Evolutionary conservation across 1,140 invertebrate species (phyloP), one percentile per base, ranked within the genome.

Genomic region (Brachystomella parvula): DNA sequence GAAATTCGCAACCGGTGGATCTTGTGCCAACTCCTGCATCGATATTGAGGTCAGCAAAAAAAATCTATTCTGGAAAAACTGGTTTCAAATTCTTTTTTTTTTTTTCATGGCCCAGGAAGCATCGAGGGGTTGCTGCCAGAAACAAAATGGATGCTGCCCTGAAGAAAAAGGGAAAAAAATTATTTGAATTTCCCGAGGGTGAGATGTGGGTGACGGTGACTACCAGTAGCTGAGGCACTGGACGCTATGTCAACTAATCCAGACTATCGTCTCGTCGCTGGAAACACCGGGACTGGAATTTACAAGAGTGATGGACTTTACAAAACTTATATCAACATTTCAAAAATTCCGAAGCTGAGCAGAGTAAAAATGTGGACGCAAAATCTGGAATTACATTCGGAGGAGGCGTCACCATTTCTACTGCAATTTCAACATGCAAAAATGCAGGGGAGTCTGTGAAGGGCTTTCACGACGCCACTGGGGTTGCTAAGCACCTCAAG

Each of bases 401-500:
- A 19, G 62, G 53, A 29, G 65, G 65, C 19, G 33, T 53, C 3
- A 66, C 64, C 0, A 24, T 70, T n/a, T 21, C 64, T 19, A 29
- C 1, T 24, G 76, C 84, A 2, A 89, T 87, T 82, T 71, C 81
- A 1, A 74, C 82, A 12, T 87, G 88, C 68, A 75, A 80, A 3
- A 77, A 80, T 58, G 78, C 82, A n/a, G 76, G 81, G 0, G 71
- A 72, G 1, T 15, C 53, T 15, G 29, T 26, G 12, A 6, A 53
- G 28, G 65, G 44, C 1, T 65, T 35, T 53, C 81, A 72, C 79
- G 85, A 86, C 71, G 73, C 85, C 17, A 71, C 73, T n/a, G 78
- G 80, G 44, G 72, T 87, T n/a, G 82, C 81, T 24, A 77, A 84
- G 64, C 86, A 88, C 73, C 79, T 89, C 61, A 84, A 87, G 74